Evolutionary conservation across 2,113 vertebrate genomes (phyloP).

Genomic region (Spheniscus mendiculus): DNA sequence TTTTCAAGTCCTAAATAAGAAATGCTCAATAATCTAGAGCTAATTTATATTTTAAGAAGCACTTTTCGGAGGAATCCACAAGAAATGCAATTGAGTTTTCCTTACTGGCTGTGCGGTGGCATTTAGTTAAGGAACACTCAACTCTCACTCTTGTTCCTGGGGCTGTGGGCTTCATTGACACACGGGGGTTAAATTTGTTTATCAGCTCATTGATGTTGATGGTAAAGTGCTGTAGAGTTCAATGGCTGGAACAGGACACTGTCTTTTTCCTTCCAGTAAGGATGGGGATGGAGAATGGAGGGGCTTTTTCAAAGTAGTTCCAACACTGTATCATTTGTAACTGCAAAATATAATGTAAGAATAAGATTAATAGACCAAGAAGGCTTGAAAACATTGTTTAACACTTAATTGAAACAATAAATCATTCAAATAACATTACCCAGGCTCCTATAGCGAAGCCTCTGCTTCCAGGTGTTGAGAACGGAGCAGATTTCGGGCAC

Average conservation of each 20-base stretch:
- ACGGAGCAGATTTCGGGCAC: accelerated
- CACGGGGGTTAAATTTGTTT: not conserved
- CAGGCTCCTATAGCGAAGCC: not conserved
- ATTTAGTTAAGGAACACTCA: not conserved
- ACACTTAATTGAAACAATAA: not conserved
- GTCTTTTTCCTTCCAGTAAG: not conserved
- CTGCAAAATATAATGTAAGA: not conserved
- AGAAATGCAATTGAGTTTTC: not conserved
- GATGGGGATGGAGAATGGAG: not conserved
- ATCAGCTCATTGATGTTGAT: not conserved
- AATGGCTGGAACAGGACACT: not conserved
- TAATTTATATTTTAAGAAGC: not conserved
- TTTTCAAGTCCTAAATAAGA: not conserved
- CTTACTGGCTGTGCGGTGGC: not conserved
- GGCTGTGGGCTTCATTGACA: not conserved
- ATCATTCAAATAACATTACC: not conserved
- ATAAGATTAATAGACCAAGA: not conserved
- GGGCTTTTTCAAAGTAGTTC: not conserved
- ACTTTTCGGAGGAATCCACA: not conserved
- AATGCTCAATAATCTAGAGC: not conserved
- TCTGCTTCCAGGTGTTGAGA: not conserved
- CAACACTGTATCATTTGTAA: not conserved
- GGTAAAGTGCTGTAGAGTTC: not conserved
- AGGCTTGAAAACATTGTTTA: not conserved
- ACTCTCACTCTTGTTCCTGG: not conserved